Percentiles rank a stretch among this genome's conserved stretches.
Evolutionary conservation across 2,797 vertebrate species (phyloP).

Genomic region (Harpagifer antarcticus): DNA sequence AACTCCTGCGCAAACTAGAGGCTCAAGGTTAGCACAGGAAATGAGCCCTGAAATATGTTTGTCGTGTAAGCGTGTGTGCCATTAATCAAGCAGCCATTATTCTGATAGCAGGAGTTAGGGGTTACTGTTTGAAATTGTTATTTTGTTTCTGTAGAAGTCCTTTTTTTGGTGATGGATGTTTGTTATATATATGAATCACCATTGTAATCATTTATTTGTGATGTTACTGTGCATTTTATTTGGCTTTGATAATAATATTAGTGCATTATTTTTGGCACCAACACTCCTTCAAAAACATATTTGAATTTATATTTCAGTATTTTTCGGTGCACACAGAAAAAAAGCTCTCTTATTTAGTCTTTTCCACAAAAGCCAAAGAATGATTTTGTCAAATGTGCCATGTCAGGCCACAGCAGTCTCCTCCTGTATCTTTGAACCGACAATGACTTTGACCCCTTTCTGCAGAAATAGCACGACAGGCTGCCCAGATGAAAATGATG

Average conservation of each 20-base stretch:
- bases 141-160: neutral
- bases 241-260: constrained; percentile 12
- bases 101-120: constrained; percentile 14
- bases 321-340: neutral
- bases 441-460: constrained; percentile 38
- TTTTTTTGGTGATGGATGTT: constrained; percentile 4
- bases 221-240: constrained; percentile 9
- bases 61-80: constrained; percentile 21
- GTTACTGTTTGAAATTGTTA: constrained; percentile 11
- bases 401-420: constrained; percentile 18
- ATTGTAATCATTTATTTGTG: constrained; percentile 9
- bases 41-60: constrained; percentile 60
- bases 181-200: constrained; percentile 6
- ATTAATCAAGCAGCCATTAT: constrained; percentile 51
- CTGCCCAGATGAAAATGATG: constrained; percentile 98
- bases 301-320: constrained; percentile 1
- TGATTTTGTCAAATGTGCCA: constrained; percentile 14
- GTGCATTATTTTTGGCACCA: neutral
- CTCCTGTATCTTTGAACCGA: constrained; percentile 16
- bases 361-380: constrained; percentile 3
- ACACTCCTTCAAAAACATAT: neutral
- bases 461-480: constrained; percentile 97
- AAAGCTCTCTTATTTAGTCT: neutral
- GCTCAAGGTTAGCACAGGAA: constrained; percentile 91
- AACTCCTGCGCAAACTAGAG: constrained; percentile 95